phyloP scores from a whole-genome alignment of 2,888 invertebrate species.

The Patella ulyssiponensis region DNA sequence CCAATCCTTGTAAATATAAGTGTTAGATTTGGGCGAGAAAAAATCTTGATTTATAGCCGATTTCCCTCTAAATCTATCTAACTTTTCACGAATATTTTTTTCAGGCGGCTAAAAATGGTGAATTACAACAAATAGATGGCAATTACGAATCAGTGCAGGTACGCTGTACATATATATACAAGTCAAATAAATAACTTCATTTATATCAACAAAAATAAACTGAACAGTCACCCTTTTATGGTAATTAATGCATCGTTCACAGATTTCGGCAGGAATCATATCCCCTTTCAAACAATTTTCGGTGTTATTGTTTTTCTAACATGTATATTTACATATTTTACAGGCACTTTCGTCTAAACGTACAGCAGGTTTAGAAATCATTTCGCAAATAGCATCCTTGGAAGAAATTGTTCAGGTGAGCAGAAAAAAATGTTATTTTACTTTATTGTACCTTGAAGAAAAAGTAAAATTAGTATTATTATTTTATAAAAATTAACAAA shows the following conservation, averaged over 20 bases:
- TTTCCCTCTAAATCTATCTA: not conserved
- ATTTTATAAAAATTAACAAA: too few species aligned
- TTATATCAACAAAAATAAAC: constrained; percentile 2
- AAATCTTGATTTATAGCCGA: too few species aligned
- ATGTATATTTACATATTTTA: constrained; percentile 20
- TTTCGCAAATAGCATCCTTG: constrained; percentile 59
- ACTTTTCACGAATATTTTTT: not conserved
- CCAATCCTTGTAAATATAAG: too few species aligned
- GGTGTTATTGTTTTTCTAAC: not conserved
- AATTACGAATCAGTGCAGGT: constrained; percentile 38
- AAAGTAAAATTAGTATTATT: too few species aligned
- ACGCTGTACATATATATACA: not conserved
- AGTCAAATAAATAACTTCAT: not conserved
- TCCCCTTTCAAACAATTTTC: not conserved
- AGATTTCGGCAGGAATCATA: too few species aligned
- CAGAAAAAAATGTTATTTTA: not conserved
- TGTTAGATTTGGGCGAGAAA: too few species aligned
- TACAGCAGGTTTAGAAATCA: constrained; percentile 60
- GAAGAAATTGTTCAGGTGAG: constrained; percentile 65
- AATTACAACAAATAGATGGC: constrained; percentile 23
- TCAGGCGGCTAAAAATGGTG: constrained; percentile 29
- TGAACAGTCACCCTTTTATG: not conserved
- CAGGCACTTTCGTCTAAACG: constrained; percentile 59
- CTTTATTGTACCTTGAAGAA: too few species aligned
- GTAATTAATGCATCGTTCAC: too few species aligned